A percentile compares a stretch with the other conserved stretches of the same genome.
Conservation (phyloP, 1,140 invertebrate genomes). For the Diorhabda carinulata region DNA sequence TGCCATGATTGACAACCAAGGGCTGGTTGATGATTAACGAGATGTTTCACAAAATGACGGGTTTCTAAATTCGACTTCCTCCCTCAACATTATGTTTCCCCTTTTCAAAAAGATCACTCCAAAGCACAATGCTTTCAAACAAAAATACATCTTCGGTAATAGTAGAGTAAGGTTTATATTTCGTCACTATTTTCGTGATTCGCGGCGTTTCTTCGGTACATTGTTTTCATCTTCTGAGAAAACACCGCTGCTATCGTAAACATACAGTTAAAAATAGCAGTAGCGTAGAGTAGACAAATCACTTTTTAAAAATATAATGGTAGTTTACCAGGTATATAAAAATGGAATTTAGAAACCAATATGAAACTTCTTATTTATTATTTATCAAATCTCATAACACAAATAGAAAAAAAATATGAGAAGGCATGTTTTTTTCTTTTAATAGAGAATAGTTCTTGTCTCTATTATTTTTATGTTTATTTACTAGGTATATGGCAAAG, state of each 20-base stretch:
- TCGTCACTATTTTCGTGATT: not conserved
- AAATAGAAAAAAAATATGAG: too few species aligned
- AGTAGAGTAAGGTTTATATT: not conserved
- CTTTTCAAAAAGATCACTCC: too few species aligned
- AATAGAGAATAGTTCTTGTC: too few species aligned
- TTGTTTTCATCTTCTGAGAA: constrained; percentile 13
- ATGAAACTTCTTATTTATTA: too few species aligned
- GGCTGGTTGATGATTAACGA: constrained; percentile 45
- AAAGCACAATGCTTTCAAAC: not conserved
- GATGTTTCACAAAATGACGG: constrained; percentile 45
- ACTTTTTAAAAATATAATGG: too few species aligned
- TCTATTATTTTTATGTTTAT: too few species aligned
- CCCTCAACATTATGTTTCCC: constrained; percentile 20
- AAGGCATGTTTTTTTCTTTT: too few species aligned
- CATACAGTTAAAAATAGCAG: constrained; percentile 24
- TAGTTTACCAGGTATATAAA: too few species aligned
- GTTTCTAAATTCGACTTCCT: constrained; percentile 42
- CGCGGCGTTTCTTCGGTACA: not conserved
- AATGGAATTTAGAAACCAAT: too few species aligned
- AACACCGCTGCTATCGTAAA: constrained; percentile 25
- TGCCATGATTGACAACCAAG: constrained; percentile 44
- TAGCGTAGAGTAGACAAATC: not conserved
- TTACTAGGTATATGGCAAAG: too few species aligned
- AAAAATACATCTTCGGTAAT: not conserved
- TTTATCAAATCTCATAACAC: too few species aligned